Base-by-base conservation (phyloP, 2,888 invertebrate genomes). In the Cantharis nigra region DNA sequence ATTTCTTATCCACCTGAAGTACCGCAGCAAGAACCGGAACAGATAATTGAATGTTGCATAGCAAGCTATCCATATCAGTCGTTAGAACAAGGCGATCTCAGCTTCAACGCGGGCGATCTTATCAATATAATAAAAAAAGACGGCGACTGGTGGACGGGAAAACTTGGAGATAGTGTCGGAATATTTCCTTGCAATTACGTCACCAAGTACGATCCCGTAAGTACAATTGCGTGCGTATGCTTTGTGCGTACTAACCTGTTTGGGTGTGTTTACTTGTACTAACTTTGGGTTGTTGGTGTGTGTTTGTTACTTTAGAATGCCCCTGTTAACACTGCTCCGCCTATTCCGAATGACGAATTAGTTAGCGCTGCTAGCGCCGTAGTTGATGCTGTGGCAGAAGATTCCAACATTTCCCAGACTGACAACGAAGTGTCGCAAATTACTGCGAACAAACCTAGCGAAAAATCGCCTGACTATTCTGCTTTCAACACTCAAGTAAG, bases 91-190 rank as follows among this genome's bases (percentile, higher is more conserved):
- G 98, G 98, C 0, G 99, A 99, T 90, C 90, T 99, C 78, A 93
- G 91, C 77, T 98, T 98, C 89, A 94, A 95, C 82, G 93, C 92
- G 0, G 94, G 98, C 0, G 98, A 98, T 88, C 90, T 95, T 83
- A 95, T 99, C 77, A 91, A 93, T 82, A 98, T 99, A 1, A 92
- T 93, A 63, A 94, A 97, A 80, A 93, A 95, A 80, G 98, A 98
- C 79, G 98, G 98, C 0, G 98, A 99, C 87, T 99, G 99, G 99
- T 99, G 99, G 99, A 98, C 98, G 4, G 99, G 99, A 28, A 92
- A 93, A 81, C 92, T 97, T 82, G 96, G 94, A 63, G 91, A 93
- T 83, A 88, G 88, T 88, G 90, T 91, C 10, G 99, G 99, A 74
- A 97, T 99, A 82, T 99, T 99, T 89, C 99, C 99, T 0, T 97